phyloP scores from a whole-genome alignment of 2,797 vertebrate species.

The Meda fulgida region DNA sequence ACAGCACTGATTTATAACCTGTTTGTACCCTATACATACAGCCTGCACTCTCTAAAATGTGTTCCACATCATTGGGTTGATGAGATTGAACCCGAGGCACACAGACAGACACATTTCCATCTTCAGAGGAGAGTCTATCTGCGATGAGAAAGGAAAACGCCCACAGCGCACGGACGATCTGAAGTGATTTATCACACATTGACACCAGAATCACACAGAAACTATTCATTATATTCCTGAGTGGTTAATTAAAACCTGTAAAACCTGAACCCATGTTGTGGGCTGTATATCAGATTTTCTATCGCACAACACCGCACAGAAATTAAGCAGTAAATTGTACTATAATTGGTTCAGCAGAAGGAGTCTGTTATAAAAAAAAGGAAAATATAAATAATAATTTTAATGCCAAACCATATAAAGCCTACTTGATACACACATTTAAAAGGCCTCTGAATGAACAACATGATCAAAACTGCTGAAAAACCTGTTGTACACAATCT shows the following conservation, averaged over 20 bases:
- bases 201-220: conserved; percentile 16
- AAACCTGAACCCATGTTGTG: not conserved
- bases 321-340: not conserved
- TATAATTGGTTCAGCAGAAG: not conserved
- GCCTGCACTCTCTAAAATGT: conserved; percentile 23
- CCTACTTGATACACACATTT: not conserved
- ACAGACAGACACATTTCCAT: conserved; percentile 8
- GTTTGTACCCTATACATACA: conserved; percentile 32
- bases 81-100: not conserved
- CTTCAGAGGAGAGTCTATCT: not conserved
- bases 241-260: conserved; percentile 4
- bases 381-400: not conserved
- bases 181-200: conserved; percentile 40
- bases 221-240: not conserved
- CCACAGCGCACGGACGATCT: not conserved
- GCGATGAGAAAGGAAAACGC: not conserved
- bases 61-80: conserved; percentile 44
- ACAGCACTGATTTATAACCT: conserved; percentile 16
- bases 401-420: not conserved
- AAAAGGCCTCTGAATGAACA: not conserved
- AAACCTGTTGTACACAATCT: not conserved
- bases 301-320: not conserved
- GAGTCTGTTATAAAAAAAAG: not conserved
- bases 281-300: not conserved
- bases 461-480: not conserved